Conservation (phyloP, 2,113 vertebrate genomes). For the Calidris pygmaea region DNA sequence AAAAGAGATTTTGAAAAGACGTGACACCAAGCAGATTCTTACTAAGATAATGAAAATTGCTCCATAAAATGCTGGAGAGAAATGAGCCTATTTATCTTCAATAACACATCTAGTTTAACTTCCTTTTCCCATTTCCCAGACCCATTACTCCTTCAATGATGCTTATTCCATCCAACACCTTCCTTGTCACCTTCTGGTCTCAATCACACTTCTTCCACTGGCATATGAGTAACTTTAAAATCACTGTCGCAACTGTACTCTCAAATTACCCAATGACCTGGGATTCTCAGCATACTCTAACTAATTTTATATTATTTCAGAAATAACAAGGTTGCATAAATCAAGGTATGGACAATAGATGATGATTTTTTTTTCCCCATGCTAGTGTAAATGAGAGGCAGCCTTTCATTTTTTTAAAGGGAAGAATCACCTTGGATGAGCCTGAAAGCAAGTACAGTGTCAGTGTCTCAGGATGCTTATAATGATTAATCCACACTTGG, state of each 20-base stretch:
- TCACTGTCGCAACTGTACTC: not conserved
- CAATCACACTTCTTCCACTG: not conserved
- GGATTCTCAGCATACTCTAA: not conserved
- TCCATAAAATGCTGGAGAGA: not conserved
- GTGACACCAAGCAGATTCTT: not conserved
- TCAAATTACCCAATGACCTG: not conserved
- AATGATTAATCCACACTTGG: not conserved
- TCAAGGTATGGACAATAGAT: not conserved
- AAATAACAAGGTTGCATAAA: not conserved
- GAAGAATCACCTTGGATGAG: not conserved
- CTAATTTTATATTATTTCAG: not conserved
- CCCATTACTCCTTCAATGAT: not conserved
- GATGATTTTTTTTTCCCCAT: not conserved
- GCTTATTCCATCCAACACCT: not conserved
- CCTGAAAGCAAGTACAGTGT: not conserved
- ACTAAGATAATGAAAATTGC: not conserved
- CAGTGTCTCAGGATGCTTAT: not conserved
- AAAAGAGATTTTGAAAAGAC: not conserved
- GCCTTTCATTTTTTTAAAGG: not conserved
- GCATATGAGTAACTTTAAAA: not conserved
- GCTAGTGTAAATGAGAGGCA: not conserved
- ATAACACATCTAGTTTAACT: not conserved
- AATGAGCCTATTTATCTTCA: not conserved
- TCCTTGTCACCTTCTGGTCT: not conserved
- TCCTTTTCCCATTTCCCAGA: not conserved